phyloP scores from a whole-genome alignment of 2,888 invertebrate species.

The Fragum sueziense region DNA sequence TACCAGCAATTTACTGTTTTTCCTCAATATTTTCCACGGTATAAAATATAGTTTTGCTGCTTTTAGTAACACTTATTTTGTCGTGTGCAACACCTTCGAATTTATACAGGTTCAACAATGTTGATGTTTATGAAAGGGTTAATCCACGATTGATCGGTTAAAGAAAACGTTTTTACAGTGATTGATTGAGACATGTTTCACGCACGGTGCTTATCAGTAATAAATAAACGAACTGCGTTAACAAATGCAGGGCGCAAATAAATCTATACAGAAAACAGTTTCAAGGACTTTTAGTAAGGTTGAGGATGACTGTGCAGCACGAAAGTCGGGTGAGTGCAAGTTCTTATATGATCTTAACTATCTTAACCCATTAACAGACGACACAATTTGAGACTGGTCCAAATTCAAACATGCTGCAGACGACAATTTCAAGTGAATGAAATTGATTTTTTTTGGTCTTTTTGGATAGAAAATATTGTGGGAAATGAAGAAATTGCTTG shows the following conservation, averaged over 20 bases:
- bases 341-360: background rate
- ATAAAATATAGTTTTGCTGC: too few species aligned
- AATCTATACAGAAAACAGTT: background rate
- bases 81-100: too few species aligned
- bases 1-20: too few species aligned
- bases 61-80: too few species aligned
- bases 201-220: background rate
- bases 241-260: background rate
- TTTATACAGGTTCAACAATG: too few species aligned
- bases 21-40: too few species aligned
- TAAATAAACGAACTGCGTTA: background rate
- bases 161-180: background rate
- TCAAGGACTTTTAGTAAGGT: background rate
- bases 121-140: too few species aligned
- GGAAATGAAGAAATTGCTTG: too few species aligned
- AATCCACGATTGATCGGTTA: background rate
- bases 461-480: too few species aligned
- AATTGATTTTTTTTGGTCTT: too few species aligned
- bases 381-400: background rate
- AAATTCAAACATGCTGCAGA: background rate
- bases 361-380: background rate
- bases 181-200: background rate
- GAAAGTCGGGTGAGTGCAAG: background rate
- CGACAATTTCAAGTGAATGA: background rate
- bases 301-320: background rate